Conservation (phyloP, 2,797 vertebrate genomes). For the Ciconia nigra region DNA sequence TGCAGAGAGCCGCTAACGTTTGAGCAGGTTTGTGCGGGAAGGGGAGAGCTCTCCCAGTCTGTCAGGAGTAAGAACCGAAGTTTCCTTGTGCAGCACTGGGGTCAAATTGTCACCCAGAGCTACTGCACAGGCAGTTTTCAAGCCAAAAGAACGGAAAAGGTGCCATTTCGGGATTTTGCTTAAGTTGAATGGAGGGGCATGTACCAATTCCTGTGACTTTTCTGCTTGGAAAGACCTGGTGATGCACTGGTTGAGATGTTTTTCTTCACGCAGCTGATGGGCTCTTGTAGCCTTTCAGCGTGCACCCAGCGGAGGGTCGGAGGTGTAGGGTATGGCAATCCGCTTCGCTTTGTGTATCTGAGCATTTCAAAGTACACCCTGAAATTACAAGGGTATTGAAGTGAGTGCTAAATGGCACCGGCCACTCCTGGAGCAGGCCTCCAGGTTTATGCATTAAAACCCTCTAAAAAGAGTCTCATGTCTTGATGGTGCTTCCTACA, state of each 20-base stretch:
- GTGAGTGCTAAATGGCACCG: not conserved
- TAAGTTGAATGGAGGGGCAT: not conserved
- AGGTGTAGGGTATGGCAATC: accelerated
- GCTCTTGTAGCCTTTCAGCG: not conserved
- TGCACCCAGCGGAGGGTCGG: not conserved
- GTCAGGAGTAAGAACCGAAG: not conserved
- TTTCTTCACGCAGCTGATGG: not conserved
- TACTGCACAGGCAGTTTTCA: not conserved
- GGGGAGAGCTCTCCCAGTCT: not conserved
- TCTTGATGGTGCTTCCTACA: not conserved
- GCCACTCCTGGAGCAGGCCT: not conserved
- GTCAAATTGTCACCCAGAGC: not conserved
- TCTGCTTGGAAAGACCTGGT: not conserved
- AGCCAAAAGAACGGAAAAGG: not conserved
- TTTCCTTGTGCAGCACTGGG: not conserved
- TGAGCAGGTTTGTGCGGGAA: not conserved
- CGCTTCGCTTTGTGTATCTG: not conserved
- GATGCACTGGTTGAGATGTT: not conserved
- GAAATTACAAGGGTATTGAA: not conserved
- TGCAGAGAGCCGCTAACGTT: not conserved
- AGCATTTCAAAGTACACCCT: not conserved
- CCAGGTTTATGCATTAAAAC: accelerated
- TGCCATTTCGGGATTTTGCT: accelerated
- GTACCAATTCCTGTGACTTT: not conserved
- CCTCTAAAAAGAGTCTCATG: not conserved